Evolutionary conservation across 1,140 invertebrate genomes (phyloP), one percentile per base, ranked within the genome.

Genomic region (Ylistrum balloti): DNA sequence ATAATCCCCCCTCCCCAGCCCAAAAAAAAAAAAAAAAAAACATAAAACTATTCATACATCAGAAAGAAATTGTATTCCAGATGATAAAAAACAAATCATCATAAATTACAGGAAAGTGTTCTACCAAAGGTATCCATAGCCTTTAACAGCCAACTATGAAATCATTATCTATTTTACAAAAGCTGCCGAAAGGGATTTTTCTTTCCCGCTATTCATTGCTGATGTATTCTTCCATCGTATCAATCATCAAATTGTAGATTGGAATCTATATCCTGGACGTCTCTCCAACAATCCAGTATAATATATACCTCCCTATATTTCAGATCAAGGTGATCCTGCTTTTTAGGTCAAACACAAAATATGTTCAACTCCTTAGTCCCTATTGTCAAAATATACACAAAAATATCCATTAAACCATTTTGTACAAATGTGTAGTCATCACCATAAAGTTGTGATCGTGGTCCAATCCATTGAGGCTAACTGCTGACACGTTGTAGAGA

Each of bases 301-400:
- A 28, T 7, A 38, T 74, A 74, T n/a, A 74, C 17, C 17, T 74
- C 56, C n/a, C 41, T n/a, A 74, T n/a, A 74, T 74, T 28, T 74
- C 56, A 28, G 56, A 74, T 74, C 56, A 74, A 9, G 56, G 56
- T 74, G 56, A 74, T 28, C 56, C n/a, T 2, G 22, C 56, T 74
- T 74, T n/a, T n/a, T 28, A 74, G 56, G 56, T 74, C 56, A 74
- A 74, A 74, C 20, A 74, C 22, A 74, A 74, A 74, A 74, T 74
- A 74, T 17, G 20, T 45, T 45, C 17, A 74, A 74, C 22, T 28
- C 56, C 56, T 28, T 74, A 74, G 17, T 74, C 22, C 22, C 56
- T 28, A 74, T 74, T 74, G 56, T 74, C 56, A 74, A n/a, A 45
- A 74, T 28, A 5, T 11, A 74, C 56, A n/a, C 28, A 17, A 74